These are phyloP conservation scores for Hermodice carunculata DNA, from an alignment of 2,888 invertebrate genomes.

Conservation along the genomic window DNA sequence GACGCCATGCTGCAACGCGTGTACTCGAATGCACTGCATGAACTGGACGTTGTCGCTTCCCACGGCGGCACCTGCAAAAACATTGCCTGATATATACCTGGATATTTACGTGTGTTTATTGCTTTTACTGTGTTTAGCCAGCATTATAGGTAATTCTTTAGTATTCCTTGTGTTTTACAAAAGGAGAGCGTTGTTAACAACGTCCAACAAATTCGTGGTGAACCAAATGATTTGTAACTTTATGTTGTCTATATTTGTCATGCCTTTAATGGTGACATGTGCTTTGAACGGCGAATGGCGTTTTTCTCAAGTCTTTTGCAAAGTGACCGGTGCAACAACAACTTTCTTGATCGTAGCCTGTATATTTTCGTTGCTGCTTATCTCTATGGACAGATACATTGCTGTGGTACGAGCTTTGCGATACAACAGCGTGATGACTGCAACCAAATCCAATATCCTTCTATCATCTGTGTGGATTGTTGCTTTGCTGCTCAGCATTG, in stretches of 20 bases:
- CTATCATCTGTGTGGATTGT: constrained; percentile 70
- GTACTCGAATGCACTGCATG: too few relatives aligned
- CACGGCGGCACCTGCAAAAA: too few relatives aligned
- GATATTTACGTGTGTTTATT: too few relatives aligned
- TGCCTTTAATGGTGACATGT: constrained; percentile 68
- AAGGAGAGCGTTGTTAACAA: constrained; percentile 80
- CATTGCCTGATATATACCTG: too few relatives aligned
- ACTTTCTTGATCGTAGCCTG: constrained; percentile 74
- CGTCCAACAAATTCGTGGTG: constrained; percentile 79
- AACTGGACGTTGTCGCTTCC: too few relatives aligned
- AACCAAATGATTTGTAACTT: constrained; percentile 74
- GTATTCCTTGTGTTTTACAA: constrained; percentile 82
- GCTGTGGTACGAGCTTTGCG: constrained; percentile 78
- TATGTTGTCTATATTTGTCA: constrained; percentile 70
- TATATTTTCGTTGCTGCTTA: constrained; percentile 76
- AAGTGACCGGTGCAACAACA: constrained; percentile 76
- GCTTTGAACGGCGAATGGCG: constrained; percentile 63
- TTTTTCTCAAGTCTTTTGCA: constrained; percentile 69
- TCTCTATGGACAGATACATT: constrained; percentile 78
- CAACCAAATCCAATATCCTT: constrained; percentile 68
- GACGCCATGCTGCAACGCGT: too few relatives aligned
- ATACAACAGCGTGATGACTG: constrained; percentile 74
- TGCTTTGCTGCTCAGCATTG: constrained; percentile 68
- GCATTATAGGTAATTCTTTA: constrained; percentile 80
- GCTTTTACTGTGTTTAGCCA: too few relatives aligned